Evolutionary conservation across 2,797 vertebrate genomes (phyloP).

Genomic region (Pseudotriccus pelzelni): DNA sequence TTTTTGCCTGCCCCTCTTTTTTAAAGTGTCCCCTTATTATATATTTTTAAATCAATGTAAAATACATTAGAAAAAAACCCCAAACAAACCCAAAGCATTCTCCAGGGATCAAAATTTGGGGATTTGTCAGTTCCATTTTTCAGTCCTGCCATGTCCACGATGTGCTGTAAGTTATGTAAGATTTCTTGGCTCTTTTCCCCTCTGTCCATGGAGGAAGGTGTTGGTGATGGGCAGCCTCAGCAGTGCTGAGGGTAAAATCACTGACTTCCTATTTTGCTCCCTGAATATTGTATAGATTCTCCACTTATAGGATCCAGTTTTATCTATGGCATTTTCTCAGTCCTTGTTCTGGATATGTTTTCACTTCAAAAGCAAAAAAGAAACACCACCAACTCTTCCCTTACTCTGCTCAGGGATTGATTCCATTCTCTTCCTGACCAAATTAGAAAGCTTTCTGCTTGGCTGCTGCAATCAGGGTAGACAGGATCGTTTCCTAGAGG

Average conservation of each 20-base stretch:
- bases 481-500: constrained; percentile 6
- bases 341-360: neutral
- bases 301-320: neutral
- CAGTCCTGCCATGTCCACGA: neutral
- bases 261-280: neutral
- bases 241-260: neutral
- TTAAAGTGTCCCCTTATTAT: neutral
- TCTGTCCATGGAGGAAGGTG: neutral
- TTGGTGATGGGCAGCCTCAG: neutral
- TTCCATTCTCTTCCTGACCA: neutral
- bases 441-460: constrained; percentile 4
- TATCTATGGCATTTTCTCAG: neutral
- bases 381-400: neutral
- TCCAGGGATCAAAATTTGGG: neutral
- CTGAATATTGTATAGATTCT: neutral
- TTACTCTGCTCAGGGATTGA: neutral
- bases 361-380: neutral
- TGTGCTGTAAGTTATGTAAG: neutral
- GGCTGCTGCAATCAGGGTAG: neutral
- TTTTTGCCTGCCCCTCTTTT: neutral
- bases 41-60: neutral
- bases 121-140: neutral
- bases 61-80: neutral
- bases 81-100: neutral
- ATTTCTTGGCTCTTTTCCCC: no score